Evolutionary conservation across 2,888 invertebrate species (phyloP), one percentile per base, ranked within the genome.

Genomic region (Arrhopalites spinosus): DNA sequence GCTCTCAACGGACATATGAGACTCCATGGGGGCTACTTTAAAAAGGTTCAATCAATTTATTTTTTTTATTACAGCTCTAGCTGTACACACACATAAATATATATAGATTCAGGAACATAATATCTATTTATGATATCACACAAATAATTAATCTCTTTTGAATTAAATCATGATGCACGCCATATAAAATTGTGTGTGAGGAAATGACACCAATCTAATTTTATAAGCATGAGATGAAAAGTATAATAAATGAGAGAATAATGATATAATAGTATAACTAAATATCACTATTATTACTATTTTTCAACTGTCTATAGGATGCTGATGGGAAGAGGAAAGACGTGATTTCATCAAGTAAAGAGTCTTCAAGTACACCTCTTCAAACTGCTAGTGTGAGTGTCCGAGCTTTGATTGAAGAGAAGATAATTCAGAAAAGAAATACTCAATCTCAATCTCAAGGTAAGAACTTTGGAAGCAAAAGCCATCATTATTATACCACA

Each of bases 1-100:
- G 98, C 98, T 36, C 90, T 98, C 75, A 98, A 98, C 86, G 98
- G 98, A 11, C 98, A 98, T 85, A 98, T 98, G 98, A 89, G 98
- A 84, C 89, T 98, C 80, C 98, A 98, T 86, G 98, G 98, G 63
- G 97, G 98, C 75, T 98, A 96, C 86, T 94, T 96, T 85, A 97
- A 97, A 87, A 95, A 95, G 90, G 93, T 92, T 86, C n/a, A n/a
- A n/a, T n/a, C 83, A 45, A 45, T 45, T 61, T 61, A 20, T 17
- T 11, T 7, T 25, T 47, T 59, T 20, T n/a, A n/a, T n/a, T n/a
- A n/a, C n/a, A n/a, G n/a, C n/a, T n/a, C n/a, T n/a, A n/a, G n/a
- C n/a, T n/a, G n/a, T n/a, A n/a, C n/a, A n/a, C n/a, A n/a, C n/a
- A n/a, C n/a, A n/a, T n/a, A n/a, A n/a, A n/a, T n/a, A n/a, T n/a